A percentile compares a stretch with the other conserved stretches of the same genome.
phyloP scores from a whole-genome alignment of 1,140 invertebrate genomes.

The Tetramorium alpestre region DNA sequence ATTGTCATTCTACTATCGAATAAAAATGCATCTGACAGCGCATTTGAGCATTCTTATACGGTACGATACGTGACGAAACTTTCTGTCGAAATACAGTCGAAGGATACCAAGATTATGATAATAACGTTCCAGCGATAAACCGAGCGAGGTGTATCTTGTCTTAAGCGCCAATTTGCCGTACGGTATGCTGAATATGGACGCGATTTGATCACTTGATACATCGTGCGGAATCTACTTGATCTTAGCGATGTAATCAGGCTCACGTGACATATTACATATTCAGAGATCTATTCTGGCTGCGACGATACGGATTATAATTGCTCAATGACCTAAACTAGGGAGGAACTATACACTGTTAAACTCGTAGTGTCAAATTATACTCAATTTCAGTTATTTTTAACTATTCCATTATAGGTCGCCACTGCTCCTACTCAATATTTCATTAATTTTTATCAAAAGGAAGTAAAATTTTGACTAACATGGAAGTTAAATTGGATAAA shows the following conservation, averaged over 20 bases:
- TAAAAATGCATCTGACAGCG: background rate
- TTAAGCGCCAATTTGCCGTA: conserved; percentile 43
- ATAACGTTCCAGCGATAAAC: conserved; percentile 1
- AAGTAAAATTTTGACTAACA: too few relatives aligned
- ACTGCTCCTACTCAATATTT: too few relatives aligned
- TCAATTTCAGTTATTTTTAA: too few relatives aligned
- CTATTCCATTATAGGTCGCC: too few relatives aligned
- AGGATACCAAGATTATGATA: conserved; percentile 23
- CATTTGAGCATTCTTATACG: background rate
- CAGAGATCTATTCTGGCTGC: background rate
- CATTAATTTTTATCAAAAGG: too few relatives aligned
- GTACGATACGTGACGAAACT: background rate
- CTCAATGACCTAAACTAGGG: background rate
- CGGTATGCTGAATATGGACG: conserved; percentile 35
- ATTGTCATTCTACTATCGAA: background rate
- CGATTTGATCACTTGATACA: conserved; percentile 37
- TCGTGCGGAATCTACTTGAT: conserved; percentile 42
- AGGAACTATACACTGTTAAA: too few relatives aligned
- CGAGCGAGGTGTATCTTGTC: conserved; percentile 21
- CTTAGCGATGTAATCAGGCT: conserved; percentile 48
- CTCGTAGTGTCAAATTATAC: too few relatives aligned
- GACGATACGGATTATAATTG: background rate
- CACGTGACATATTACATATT: conserved; percentile 49
- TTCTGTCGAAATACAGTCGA: background rate
- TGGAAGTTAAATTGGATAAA: too few relatives aligned